Percentiles rank a stretch among this genome's conserved stretches.
phyloP scores from a whole-genome alignment of 2,888 invertebrate species.

The Chrysina gloriosa region DNA sequence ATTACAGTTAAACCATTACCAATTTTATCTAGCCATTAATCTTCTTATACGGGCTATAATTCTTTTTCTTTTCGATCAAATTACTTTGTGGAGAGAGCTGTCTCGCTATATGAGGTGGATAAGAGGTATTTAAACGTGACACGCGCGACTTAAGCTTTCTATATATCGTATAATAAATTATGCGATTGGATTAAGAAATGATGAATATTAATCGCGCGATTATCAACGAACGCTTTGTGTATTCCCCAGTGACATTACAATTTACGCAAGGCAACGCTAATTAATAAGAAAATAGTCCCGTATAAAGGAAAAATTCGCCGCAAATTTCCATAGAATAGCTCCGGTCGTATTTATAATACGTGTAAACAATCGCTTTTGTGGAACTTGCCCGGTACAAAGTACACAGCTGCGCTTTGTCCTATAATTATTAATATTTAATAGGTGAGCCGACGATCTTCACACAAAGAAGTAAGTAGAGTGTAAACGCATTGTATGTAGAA shows the following conservation, averaged over 20 bases:
- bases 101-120: too few relatives aligned
- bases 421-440: constrained; percentile 1
- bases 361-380: constrained; percentile 10
- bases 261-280: too few relatives aligned
- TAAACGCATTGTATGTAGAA: too few relatives aligned
- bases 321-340: constrained; percentile 4
- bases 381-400: not conserved
- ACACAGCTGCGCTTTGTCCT: not conserved
- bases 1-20: constrained; percentile 33
- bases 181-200: too few relatives aligned
- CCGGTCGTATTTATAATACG: not conserved
- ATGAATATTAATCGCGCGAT: too few relatives aligned
- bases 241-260: not conserved
- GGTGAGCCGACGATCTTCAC: not conserved
- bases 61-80: too few relatives aligned
- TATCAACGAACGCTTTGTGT: not conserved
- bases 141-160: too few relatives aligned
- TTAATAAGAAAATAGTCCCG: not conserved
- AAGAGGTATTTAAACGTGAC: too few relatives aligned
- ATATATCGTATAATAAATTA: too few relatives aligned
- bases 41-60: constrained; percentile 9
- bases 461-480: too few relatives aligned
- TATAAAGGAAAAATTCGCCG: not conserved
- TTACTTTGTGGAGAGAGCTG: too few relatives aligned
- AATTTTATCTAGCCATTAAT: constrained; percentile 35